Percentiles rank a stretch among this genome's conserved stretches.
phyloP scores from a whole-genome alignment of 1,140 invertebrate genomes.

The Octopus sinensis region DNA sequence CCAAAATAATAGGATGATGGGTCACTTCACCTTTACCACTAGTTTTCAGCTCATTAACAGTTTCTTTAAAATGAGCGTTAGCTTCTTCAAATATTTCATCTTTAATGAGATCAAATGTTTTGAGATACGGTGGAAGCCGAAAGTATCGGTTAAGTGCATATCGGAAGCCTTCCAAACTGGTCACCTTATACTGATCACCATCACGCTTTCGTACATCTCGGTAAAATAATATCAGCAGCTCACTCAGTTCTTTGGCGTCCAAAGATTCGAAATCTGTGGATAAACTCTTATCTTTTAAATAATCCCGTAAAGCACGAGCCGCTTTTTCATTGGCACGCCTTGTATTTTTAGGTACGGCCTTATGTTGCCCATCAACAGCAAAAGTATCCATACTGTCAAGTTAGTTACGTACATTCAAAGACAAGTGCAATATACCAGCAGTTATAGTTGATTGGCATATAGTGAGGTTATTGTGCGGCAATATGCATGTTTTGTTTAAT shows the following conservation, averaged over 20 bases:
- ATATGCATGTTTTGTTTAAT: no score
- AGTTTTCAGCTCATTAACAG: slow-evolving; percentile 9
- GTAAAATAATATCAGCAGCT: background rate
- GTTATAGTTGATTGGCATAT: no score
- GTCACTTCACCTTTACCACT: slow-evolving; percentile 17
- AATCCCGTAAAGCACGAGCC: background rate
- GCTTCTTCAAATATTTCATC: slow-evolving; percentile 12
- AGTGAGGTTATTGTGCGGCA: no score
- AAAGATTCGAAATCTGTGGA: background rate
- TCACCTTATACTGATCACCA: background rate
- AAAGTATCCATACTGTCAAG: no score
- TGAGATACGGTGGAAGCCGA: slow-evolving; percentile 8
- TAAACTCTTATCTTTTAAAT: background rate
- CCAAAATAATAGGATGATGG: slow-evolving; percentile 11
- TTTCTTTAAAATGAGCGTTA: slow-evolving; percentile 18
- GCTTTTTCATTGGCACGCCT: background rate
- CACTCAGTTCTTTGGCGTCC: background rate
- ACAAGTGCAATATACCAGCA: no score
- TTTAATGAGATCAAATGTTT: slow-evolving; percentile 19
- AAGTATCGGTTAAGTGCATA: slow-evolving; percentile 19
- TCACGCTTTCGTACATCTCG: background rate
- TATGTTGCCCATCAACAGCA: no score
- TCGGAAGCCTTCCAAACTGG: background rate
- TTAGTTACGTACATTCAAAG: no score
- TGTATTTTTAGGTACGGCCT: background rate